Evolutionary conservation across 2,113 vertebrate species (phyloP).

Genomic region (Oryzias melastigma): DNA sequence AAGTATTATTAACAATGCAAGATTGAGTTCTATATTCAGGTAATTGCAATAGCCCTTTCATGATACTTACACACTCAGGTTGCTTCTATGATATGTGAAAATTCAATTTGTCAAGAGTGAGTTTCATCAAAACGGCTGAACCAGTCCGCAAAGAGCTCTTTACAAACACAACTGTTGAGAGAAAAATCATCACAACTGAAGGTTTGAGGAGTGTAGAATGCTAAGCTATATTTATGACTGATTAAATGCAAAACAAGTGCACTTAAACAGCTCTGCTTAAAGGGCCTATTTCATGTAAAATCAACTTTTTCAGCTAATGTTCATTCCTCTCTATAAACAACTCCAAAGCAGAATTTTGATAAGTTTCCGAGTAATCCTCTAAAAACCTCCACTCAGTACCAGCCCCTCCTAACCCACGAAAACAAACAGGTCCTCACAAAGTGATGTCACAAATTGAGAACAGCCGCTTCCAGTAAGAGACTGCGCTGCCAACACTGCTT

Average conservation of each 20-base stretch:
- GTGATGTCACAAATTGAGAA: too few species aligned
- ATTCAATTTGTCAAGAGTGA: constrained; percentile 18
- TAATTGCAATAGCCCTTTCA: constrained; percentile 2
- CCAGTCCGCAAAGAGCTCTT: constrained; percentile 16
- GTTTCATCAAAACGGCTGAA: constrained; percentile 27
- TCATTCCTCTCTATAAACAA: too few species aligned
- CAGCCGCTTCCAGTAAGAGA: too few species aligned
- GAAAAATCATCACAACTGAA: constrained; percentile 2
- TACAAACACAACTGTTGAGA: constrained; percentile 2
- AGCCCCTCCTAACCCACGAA: too few species aligned
- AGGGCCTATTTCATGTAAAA: too few species aligned
- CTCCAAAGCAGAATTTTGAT: too few species aligned
- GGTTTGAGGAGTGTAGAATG: constrained; percentile 11
- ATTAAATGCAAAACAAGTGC: constrained; percentile 20
- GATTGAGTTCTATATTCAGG: constrained; percentile 6
- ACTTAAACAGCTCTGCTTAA: constrained; percentile 27
- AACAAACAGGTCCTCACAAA: too few species aligned
- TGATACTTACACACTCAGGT: neutral
- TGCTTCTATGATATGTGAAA: neutral
- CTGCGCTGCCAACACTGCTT: too few species aligned
- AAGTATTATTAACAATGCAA: constrained; percentile 40
- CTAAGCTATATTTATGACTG: neutral
- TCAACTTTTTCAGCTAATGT: constrained; percentile 5
- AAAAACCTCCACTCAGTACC: too few species aligned
- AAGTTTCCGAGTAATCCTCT: too few species aligned